phyloP scores from a whole-genome alignment of 2,797 vertebrate genomes.

The Urosaurus nigricauda region DNA sequence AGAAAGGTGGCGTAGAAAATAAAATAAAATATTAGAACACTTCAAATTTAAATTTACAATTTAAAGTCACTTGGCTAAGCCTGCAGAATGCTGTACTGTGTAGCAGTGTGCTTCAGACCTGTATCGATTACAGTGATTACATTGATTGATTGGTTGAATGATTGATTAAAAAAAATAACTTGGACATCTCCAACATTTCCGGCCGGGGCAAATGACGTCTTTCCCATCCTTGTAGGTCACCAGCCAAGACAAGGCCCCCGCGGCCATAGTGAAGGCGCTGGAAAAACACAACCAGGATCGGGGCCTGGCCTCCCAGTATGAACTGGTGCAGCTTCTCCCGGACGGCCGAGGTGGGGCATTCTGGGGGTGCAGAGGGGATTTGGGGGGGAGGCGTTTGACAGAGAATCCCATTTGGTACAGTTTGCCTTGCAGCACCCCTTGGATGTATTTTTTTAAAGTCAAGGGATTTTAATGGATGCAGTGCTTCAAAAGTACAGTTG shows the following conservation, averaged over 20 bases:
- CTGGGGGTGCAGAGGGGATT: fast-evolving
- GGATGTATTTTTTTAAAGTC: neutral
- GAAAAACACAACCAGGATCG: constrained; percentile 91
- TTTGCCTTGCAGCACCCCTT: neutral
- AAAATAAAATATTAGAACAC: too few relatives aligned
- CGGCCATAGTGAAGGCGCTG: constrained; percentile 88
- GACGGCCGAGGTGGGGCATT: constrained; percentile 86
- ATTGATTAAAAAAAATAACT: neutral
- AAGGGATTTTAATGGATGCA: too few relatives aligned
- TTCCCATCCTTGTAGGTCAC: constrained; percentile 82
- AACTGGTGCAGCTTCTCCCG: constrained; percentile 90
- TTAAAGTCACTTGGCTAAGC: too few relatives aligned
- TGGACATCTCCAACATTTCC: too few relatives aligned
- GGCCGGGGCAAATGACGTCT: too few relatives aligned
- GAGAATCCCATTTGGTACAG: neutral
- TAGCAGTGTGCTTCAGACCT: neutral
- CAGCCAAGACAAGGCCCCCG: constrained; percentile 92
- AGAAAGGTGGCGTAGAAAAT: too few relatives aligned
- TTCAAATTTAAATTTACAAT: too few relatives aligned
- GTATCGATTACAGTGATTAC: neutral
- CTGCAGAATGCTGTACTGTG: neutral
- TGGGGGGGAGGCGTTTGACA: fast-evolving
- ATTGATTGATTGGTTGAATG: too few relatives aligned
- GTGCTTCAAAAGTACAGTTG: too few relatives aligned
- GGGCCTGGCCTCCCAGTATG: constrained; percentile 81